Evolutionary conservation across 2,113 vertebrate genomes (phyloP), one percentile per base, ranked within the genome.

Genomic region (Oreotragus oreotragus): DNA sequence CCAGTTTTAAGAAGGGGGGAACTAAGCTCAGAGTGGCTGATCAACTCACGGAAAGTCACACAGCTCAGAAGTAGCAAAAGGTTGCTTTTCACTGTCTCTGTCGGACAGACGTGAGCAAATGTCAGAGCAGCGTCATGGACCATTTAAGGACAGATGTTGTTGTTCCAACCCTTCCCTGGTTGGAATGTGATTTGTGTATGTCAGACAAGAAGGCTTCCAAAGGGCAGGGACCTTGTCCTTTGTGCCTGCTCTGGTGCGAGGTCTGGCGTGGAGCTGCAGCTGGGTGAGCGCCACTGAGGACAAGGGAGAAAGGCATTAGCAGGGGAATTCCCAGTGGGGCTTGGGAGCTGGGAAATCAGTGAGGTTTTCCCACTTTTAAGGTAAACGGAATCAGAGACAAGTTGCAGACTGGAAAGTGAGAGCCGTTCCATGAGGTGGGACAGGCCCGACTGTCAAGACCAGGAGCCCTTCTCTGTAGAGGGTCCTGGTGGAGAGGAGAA

Each of bases 181-280:
- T 16, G 45, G 73, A 53, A 15, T 0, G 1, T 43, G 2, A 3
- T 33, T 21, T 28, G n/a, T 16, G 15, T 28, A 0, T 15, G 17
- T 81, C 79, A 66, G 9, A 62, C 19, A 62, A 39, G 27, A 70
- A n/a, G 8, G 5, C 23, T 70, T 53, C 45, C 15, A 7, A 28
- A 28, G 39, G 25, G 36, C 80, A 53, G 79, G 47, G 45, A 12
- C 33, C 21, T 28, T 28, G 30, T 39, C 17, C 77, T 62, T 19
- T 36, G 33, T 14, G n/a, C 17, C 70, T 4, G 19, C 62, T 77
- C 28, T 17, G 3, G 23, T 47, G 10, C 2, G 6, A 49, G 30
- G 30, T 55, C 76, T 21, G 21, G 45, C n/a, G 21, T 25, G 13
- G 28, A n/a, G 53, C 4, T 73, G 43, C 47, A 4, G 16, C 79